Base-by-base conservation (phyloP, 2,888 invertebrate species). In the Drosophila sordidapex region DNA sequence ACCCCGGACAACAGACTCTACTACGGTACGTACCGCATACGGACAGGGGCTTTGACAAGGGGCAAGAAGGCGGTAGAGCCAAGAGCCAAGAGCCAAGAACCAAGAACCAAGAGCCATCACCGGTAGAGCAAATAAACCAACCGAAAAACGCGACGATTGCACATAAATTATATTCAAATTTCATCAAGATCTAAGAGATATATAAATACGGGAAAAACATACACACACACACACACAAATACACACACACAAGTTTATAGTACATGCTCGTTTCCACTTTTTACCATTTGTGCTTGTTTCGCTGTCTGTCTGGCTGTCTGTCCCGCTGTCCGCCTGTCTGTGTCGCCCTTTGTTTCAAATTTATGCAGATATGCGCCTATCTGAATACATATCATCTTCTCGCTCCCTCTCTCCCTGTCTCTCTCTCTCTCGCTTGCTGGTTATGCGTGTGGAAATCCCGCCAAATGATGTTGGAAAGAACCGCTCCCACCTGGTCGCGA, bases 161-260 rank as follows among this genome's bases (percentile, higher is more conserved):
- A 90, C 90, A 90, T 90, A 89, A 90, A 90, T 90, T 90, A 90
- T 90, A 90, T 90, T 90, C 78, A 90, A 90, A 90, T 88, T 90
- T 89, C 74, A 66, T 79, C 58, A 71, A 91, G 90, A 90, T 90
- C 90, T 80, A 80, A 90, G 63, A 90, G 90, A 91, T 88, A 90
- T 78, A 79, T 83, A 83, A 76, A 83, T 80, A 87, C 86, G 83
- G 77, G 78, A 79, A 85, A 83, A 82, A 83, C 61, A 79, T 11
- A 81, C 53, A 73, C 52, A 67, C 33, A 64, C 38, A 70, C 64
- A 76, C 60, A 70, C 54, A 64, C 38, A 70, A 61, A 76, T 58
- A 70, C 54, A 70, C 66, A 76, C 60, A 70, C 52, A 68, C 29
- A 53, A 35, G 70, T 74, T 69, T 76, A 67, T 72, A 79, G 76